These are phyloP conservation scores for rabbit (Oryctolagus cuniculus) DNA, from an alignment of 2,113 vertebrate species.

Conservation along the genomic window mOryCun1.1 NC_091443.1:31163501-31164000, in stretches of 20 bases:
- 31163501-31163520: slow-evolving; percentile 75
- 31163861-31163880: too few species aligned
- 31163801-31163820: slow-evolving; percentile 30
- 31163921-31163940: too few species aligned
- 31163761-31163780: background rate
- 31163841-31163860: background rate
- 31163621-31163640: slow-evolving; percentile 61
- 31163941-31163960: too few species aligned
- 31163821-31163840: background rate
- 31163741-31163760: background rate
- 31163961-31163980: too few species aligned
- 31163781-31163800: background rate
- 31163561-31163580: slow-evolving; percentile 66
- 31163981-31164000: too few species aligned
- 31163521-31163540: slow-evolving; percentile 79
- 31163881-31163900: too few species aligned
- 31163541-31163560: slow-evolving; percentile 68
- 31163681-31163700: slow-evolving; percentile 61
- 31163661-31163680: background rate
- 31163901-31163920: too few species aligned
- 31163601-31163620: slow-evolving; percentile 73
- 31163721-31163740: background rate
- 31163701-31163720: background rate
- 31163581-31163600: slow-evolving; percentile 78
- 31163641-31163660: slow-evolving; percentile 40